Evolutionary conservation across 2,113 vertebrate species (phyloP).

Genomic region (Anthoscopus minutus): DNA sequence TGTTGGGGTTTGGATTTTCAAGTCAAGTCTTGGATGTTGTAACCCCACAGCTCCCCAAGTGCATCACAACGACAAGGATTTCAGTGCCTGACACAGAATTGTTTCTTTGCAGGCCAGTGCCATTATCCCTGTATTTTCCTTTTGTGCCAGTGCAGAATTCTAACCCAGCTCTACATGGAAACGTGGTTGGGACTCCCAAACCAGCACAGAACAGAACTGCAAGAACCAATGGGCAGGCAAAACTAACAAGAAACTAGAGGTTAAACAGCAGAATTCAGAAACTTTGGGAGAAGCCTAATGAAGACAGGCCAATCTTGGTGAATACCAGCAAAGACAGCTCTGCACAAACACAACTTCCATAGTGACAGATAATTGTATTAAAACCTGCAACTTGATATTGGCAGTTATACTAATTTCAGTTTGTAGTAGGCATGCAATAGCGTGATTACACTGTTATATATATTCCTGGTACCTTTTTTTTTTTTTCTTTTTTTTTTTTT

Average conservation of each 20-base stretch:
- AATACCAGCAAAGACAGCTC: conserved; percentile 72
- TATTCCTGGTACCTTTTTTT: conserved; percentile 31
- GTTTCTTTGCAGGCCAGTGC: neutral
- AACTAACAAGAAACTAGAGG: conserved; percentile 34
- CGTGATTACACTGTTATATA: conserved; percentile 78
- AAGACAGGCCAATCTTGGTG: conserved; percentile 61
- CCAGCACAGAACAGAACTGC: conserved; percentile 24
- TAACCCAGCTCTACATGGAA: neutral
- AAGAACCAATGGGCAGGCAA: conserved; percentile 8
- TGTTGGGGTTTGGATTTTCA: neutral
- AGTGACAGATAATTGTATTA: conserved; percentile 64
- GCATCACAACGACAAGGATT: neutral
- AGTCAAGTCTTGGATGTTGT: neutral
- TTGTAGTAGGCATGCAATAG: conserved; percentile 84
- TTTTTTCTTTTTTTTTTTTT: neutral
- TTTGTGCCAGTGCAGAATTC: conserved; percentile 19
- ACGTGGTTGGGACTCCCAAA: neutral
- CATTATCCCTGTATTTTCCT: neutral
- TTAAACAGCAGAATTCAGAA: conserved; percentile 51
- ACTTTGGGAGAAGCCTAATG: conserved; percentile 63
- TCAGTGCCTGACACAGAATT: neutral
- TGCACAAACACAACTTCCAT: conserved; percentile 76
- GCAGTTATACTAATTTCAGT: conserved; percentile 70
- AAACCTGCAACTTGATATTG: conserved; percentile 67
- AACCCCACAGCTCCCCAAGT: neutral